Conservation (phyloP, 2,888 invertebrate genomes). For the Harpagoxenus sublaevis region DNA sequence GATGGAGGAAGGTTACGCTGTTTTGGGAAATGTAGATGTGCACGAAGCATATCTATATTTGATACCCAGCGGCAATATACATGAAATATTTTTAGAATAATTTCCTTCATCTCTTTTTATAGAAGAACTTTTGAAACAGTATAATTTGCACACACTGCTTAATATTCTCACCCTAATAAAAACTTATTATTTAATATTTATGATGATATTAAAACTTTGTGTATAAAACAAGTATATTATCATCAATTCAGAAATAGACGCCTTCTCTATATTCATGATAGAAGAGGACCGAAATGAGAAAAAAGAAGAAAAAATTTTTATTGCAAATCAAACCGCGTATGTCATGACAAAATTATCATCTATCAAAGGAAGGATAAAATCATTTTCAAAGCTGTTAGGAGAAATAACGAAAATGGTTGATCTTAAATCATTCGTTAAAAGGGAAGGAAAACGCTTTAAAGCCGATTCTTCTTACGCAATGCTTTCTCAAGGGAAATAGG, state of each 20-base stretch:
- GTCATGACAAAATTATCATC: conserved; percentile 10
- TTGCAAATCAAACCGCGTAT: not conserved
- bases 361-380: not conserved
- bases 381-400: not conserved
- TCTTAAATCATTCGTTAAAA: conserved; percentile 3
- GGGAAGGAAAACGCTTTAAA: conserved; percentile 24
- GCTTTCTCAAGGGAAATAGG: conserved; percentile 65
- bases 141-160: not conserved
- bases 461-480: conserved; percentile 62
- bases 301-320: not conserved
- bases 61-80: not conserved
- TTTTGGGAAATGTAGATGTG: conserved; percentile 41
- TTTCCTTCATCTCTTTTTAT: not conserved
- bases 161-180: not conserved
- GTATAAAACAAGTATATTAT: not conserved
- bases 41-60: not conserved
- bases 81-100: conserved; percentile 16
- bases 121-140: not conserved
- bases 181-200: not conserved
- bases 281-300: not conserved
- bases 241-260: not conserved
- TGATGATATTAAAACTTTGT: not conserved
- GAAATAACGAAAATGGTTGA: not conserved
- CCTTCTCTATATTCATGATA: not conserved
- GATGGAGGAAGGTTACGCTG: conserved; percentile 57